Evolutionary conservation across 1,140 invertebrate species (phyloP), one percentile per base, ranked within the genome.

Genomic region (Pseudomyrmex pallidus): DNA sequence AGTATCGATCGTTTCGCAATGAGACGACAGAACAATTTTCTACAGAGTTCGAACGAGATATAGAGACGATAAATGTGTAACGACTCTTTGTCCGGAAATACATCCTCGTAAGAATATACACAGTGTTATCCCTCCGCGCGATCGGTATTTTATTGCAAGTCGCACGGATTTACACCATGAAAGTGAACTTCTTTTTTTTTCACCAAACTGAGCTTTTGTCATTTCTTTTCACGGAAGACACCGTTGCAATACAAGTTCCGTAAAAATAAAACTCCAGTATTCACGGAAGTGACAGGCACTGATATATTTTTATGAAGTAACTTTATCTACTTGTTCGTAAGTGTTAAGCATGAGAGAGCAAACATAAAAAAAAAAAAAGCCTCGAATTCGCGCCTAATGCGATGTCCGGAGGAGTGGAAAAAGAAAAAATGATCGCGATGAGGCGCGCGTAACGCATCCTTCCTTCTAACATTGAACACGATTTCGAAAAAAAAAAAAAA

Each of bases 231-330:
- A 52, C 8, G 13, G 0, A 2, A 3, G 48, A 67, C 20, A 76
- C 22, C 17, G 48, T 54, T 59, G n/a, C 17, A 70, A 35, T 56
- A 15, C 9, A 52, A 20, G 3, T 63, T 74, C 50, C 73, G 64
- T 84, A 87, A 54, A 72, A 74, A 86, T 78, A 57, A 87, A 74
- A 64, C 50, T 56, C 50, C 48, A 78, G 12, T 80, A 57, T 66
- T 78, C 20, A 46, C 67, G 73, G 1, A 72, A 63, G 20, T 57
- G 50, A 67, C n/a, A 74, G 82, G 63, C 57, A 74, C 22, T 77
- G 25, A 87, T 84, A 87, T 87, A 87, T 87, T 87, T 87, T 87
- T 87, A 87, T 87, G 82, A 66, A 63, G 7, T 67, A 84, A 15
- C 82, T 78, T 84, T 63, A 68, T 67, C 25, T 35, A 35, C 46